phyloP scores from a whole-genome alignment of 2,797 vertebrate species.

The Typhlichthys eigenmanni region DNA sequence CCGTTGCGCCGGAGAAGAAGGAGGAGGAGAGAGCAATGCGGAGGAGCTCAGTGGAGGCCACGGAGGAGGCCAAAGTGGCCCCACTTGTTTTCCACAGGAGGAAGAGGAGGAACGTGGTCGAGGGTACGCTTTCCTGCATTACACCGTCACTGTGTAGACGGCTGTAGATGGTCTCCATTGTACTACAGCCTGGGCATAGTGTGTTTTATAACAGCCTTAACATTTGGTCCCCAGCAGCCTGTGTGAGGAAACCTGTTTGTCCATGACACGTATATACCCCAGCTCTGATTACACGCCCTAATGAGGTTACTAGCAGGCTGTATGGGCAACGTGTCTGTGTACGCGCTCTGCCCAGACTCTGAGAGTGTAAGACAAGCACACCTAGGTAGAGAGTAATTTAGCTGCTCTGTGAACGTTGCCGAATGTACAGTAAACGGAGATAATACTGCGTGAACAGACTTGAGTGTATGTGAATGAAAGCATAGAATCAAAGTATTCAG shows the following conservation, averaged over 20 bases:
- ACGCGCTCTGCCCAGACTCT: slow-evolving; percentile 14
- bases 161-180: slow-evolving; percentile 43
- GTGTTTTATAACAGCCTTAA: slow-evolving; percentile 47
- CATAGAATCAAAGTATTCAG: no score
- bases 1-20: slow-evolving; percentile 67
- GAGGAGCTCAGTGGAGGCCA: slow-evolving; percentile 75
- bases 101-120: slow-evolving; percentile 71
- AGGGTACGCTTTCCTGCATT: slow-evolving; percentile 62
- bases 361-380: slow-evolving; percentile 33
- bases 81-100: slow-evolving; percentile 53
- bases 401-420: no score
- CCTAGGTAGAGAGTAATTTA: slow-evolving; percentile 5
- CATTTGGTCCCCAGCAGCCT: slow-evolving; percentile 27
- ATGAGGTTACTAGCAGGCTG: slow-evolving; percentile 28
- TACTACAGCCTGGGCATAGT: slow-evolving; percentile 42
- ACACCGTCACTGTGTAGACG: slow-evolving; percentile 21
- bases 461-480: no score
- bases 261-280: slow-evolving; percentile 47
- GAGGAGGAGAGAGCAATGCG: slow-evolving; percentile 76
- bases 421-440: no score
- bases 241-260: slow-evolving; percentile 44
- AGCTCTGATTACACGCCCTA: slow-evolving; percentile 54
- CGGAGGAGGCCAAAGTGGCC: slow-evolving; percentile 67
- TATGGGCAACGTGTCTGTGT: slow-evolving; percentile 27
- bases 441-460: no score